Conservation (phyloP, 1,140 invertebrate genomes). For the Hermetia illucens region DNA sequence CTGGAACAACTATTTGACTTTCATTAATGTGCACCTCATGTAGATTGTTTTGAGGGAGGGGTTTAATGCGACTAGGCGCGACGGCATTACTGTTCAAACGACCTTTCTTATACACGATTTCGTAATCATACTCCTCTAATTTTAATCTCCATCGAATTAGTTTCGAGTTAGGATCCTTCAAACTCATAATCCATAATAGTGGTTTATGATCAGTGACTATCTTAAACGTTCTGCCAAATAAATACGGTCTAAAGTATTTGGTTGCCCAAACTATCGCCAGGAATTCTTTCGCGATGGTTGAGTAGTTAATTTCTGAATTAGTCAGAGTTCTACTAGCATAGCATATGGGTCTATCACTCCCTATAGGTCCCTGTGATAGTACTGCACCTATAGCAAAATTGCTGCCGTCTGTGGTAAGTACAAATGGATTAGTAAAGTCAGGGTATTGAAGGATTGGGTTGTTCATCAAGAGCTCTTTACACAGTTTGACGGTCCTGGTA, state of each 20-base stretch:
- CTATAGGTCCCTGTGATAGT: slow-evolving; percentile 13
- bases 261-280: slow-evolving; percentile 26
- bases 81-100: slow-evolving; percentile 21
- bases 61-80: slow-evolving; percentile 12
- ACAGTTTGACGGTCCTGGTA: background rate
- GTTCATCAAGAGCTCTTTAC: no score
- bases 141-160: slow-evolving; percentile 14
- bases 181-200: slow-evolving; percentile 22
- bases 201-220: slow-evolving; percentile 8
- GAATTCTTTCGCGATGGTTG: slow-evolving; percentile 22
- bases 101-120: slow-evolving; percentile 29
- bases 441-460: no score
- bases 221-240: slow-evolving; percentile 20
- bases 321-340: slow-evolving; percentile 29
- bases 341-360: slow-evolving; percentile 19
- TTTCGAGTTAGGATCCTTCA: slow-evolving; percentile 22
- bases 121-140: slow-evolving; percentile 16
- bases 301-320: slow-evolving; percentile 25
- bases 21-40: no score
- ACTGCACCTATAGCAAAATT: slow-evolving; percentile 14
- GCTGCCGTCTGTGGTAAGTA: slow-evolving; percentile 15
- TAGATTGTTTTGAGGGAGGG: no score
- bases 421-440: no score
- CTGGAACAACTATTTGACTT: no score
- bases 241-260: slow-evolving; percentile 30